Evolutionary conservation across 1,140 invertebrate genomes (phyloP), one percentile per base, ranked within the genome.

Genomic region (Stenopsyche tienmushanensis): DNA sequence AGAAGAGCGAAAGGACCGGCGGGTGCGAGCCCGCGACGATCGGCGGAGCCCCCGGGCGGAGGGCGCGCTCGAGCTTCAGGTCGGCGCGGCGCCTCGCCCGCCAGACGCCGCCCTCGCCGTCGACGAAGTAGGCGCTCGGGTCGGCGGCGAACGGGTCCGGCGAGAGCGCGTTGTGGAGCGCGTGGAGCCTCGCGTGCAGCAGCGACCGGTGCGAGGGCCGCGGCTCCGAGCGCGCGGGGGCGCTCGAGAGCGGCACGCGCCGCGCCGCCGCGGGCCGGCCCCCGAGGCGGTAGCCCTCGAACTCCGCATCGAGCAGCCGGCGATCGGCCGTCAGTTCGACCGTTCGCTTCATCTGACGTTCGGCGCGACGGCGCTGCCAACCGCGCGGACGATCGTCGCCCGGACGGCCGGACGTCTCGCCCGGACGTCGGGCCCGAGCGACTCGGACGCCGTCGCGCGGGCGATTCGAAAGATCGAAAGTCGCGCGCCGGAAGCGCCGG

Each of bases 161-260:
- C 21, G 17, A 10, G 42, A 60, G 57, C n/a, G 57, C 57, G 42
- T 60, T 60, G 42, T 60, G 57, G 5, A 60, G 25, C 7, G 42
- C 24, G 34, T 57, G 15, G 3, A 60, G 25, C 15, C 57, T 23
- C 15, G 57, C 41, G 42, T 47, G 57, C n/a, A 60, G 57, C 5
- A 47, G 23, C 1, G 57, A 60, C 1, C 5, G 15, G 24, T 26
- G 57, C 24, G 18, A 1, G 42, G 44, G 24, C 5, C 7, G 41
- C 8, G 24, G 3, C 2, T n/a, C 21, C 9, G 23, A 5, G 15
- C 10, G 5, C 1, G 15, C 3, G 57, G 39, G 18, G 8, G 3
- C 34, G 54, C 26, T 7, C 10, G 41, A n/a, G n/a, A 26, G 23
- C 1, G 1, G n/a, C n/a, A 13, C 5, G 24, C 17, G 57, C 15